These are phyloP conservation scores for Buphagus erythrorhynchus DNA, from an alignment of 2,797 vertebrate genomes.

Conservation along the genomic window DNA sequence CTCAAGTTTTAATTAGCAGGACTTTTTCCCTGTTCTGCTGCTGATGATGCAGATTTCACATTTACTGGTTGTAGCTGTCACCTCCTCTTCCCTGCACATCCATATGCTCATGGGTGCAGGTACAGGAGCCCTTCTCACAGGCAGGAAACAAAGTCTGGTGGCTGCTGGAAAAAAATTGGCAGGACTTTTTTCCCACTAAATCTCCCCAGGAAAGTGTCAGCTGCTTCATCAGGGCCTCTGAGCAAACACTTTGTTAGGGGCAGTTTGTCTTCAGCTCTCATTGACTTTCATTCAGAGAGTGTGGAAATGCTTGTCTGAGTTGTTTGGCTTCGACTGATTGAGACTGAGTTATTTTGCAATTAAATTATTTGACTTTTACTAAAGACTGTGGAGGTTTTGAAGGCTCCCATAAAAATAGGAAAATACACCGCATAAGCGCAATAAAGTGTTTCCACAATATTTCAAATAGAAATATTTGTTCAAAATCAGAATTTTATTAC, in stretches of 20 bases:
- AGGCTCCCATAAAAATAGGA: background rate
- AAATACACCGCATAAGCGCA: background rate
- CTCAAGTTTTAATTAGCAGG: background rate
- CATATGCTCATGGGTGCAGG: background rate
- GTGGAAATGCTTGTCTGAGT: background rate
- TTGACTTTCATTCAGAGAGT: background rate
- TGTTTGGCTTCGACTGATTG: background rate
- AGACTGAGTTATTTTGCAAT: background rate
- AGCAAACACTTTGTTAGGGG: background rate
- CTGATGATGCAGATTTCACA: background rate
- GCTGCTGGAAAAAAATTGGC: background rate
- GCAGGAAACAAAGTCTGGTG: background rate
- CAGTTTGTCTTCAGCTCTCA: background rate
- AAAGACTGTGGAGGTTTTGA: background rate
- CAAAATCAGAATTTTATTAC: background rate
- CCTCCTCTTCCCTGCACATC: background rate
- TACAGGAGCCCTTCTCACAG: background rate
- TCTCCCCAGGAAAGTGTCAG: background rate
- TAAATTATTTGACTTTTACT: background rate
- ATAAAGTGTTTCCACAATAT: fast-evolving
- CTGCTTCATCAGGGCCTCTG: background rate
- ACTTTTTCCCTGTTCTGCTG: background rate
- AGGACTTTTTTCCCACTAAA: fast-evolving
- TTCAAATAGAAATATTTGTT: background rate
- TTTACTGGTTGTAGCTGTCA: background rate